Evolutionary conservation across 2,888 invertebrate genomes (phyloP), one percentile per base, ranked within the genome.

Genomic region (Tipula lateralis): DNA sequence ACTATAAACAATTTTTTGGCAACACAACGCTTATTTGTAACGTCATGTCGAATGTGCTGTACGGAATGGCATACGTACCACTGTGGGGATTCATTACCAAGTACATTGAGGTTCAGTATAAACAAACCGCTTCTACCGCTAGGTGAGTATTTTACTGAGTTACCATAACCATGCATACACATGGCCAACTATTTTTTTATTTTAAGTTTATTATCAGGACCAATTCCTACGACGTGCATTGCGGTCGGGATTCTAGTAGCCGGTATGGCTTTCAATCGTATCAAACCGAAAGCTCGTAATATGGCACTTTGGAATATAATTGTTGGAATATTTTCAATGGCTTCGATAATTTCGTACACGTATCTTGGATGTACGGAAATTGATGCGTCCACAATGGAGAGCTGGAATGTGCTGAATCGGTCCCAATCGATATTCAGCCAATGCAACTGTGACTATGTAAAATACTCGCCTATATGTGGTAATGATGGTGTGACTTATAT

Each of bases 11-110:
- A 32, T 89, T 94, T 1, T 87, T 93, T 19, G 91, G 89, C 6
- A 94, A 94, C 87, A 92, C 29, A 82, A 82, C 82, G 1, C 16
- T 82, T 30, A 30, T 82, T 29, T 82, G 12, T n/a, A 82, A 82
- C n/a, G 32, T 32, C 2, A 30, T 82, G n/a, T 93, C 94, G 9
- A 32, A 32, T 7, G 30, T 82, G 1, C n/a, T 82, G n/a, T 13
- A 29, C 30, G n/a, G 16, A 30, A 16, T 82, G 29, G 82, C n/a
- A 9, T 82, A 82, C 13, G 30, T 82, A 91, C 94, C 94, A 0
- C 93, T 93, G 87, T 93, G 93, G 91, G 93, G 94, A 44, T 95
- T 94, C 88, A 91, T 94, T 90, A 94, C 95, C 0, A 95, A 95
- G 88, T 94, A 94, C 87, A 93, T 95, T 85, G 94, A 95, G 89